A percentile compares a stretch with the other conserved stretches of the same genome.
Evolutionary conservation across 2,113 vertebrate species (phyloP).

Genomic region (Alligator mississippiensis): DNA sequence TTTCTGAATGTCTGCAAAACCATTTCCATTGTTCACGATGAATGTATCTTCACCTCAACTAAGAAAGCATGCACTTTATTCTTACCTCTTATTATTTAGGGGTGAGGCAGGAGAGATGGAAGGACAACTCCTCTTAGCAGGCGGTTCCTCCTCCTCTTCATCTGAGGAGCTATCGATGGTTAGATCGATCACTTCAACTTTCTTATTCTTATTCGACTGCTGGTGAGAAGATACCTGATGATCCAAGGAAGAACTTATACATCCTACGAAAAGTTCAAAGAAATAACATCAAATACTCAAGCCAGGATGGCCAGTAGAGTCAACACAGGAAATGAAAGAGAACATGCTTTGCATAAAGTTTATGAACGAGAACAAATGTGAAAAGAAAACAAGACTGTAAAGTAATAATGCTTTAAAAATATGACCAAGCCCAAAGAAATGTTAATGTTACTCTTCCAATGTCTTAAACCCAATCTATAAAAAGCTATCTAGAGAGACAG

Average conservation of each 20-base stretch:
- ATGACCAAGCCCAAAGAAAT: background rate
- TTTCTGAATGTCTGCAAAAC: too few relatives aligned
- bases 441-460: background rate
- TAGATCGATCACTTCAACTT: conserved; percentile 96
- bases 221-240: conserved; percentile 84
- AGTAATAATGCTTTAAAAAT: fast-evolving
- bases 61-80: background rate
- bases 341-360: background rate
- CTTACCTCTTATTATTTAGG: conserved; percentile 92
- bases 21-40: fast-evolving
- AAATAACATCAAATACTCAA: background rate
- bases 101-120: conserved; percentile 93
- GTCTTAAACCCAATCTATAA: fast-evolving
- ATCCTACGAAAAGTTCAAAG: conserved; percentile 72
- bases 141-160: conserved; percentile 90
- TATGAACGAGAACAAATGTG: background rate
- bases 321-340: background rate
- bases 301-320: background rate
- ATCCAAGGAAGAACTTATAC: conserved; percentile 85
- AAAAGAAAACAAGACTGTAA: background rate
- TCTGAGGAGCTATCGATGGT: conserved; percentile 98
- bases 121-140: conserved; percentile 91
- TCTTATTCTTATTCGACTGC: conserved; percentile 87
- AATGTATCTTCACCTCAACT: background rate
- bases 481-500: background rate